Evolutionary conservation across 2,113 vertebrate genomes (phyloP).

Genomic region (Myocastor coypus): DNA sequence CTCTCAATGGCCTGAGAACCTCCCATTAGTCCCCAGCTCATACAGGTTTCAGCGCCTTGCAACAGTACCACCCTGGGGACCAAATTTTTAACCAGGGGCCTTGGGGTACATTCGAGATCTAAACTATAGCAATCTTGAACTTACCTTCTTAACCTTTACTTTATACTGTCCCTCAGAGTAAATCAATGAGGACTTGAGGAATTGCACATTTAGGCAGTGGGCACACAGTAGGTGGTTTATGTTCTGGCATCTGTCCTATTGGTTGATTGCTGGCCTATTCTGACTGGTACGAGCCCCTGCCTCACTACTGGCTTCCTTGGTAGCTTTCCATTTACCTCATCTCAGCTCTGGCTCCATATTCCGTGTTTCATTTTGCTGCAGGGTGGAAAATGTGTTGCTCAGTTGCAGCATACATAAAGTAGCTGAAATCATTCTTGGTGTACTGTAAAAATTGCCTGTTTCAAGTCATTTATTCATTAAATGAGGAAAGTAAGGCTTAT

Average conservation of each 20-base stretch:
- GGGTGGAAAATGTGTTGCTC: neutral
- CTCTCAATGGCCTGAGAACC: neutral
- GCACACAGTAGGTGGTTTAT: neutral
- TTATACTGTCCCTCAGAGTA: neutral
- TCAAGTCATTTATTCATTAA: neutral
- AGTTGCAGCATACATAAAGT: neutral
- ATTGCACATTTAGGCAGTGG: neutral
- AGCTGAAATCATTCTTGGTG: neutral
- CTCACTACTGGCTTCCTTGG: neutral
- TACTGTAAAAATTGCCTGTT: conserved; percentile 8
- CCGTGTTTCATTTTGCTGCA: neutral
- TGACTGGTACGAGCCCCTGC: neutral
- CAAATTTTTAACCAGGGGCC: neutral
- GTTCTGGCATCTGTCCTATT: neutral
- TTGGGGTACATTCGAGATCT: neutral
- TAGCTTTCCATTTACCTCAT: neutral
- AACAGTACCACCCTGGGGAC: neutral
- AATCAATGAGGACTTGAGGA: neutral
- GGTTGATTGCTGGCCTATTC: neutral
- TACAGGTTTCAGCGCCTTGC: neutral
- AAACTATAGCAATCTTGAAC: neutral
- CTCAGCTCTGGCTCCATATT: neutral
- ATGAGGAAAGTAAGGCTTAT: neutral
- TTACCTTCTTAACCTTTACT: neutral
- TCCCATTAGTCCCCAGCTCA: neutral